Percentiles rank a stretch among this genome's conserved stretches.
These are phyloP conservation scores for Chydorus sphaericus DNA, from an alignment of 2,888 invertebrate genomes.

Conservation along the genomic window DNA sequence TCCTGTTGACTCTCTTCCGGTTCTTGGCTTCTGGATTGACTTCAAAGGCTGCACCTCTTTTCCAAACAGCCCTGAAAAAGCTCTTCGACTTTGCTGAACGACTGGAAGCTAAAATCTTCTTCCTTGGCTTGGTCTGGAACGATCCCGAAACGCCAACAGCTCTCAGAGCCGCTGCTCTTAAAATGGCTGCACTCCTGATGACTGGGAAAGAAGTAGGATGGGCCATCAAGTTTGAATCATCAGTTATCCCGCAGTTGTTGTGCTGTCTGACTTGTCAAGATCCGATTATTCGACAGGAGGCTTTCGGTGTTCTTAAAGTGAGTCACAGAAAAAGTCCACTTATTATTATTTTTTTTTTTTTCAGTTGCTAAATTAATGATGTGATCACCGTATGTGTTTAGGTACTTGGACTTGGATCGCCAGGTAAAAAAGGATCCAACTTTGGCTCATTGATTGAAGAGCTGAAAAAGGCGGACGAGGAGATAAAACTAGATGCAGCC, in stretches of 20 bases:
- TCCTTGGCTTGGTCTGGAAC: constrained; percentile 1
- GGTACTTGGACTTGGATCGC: too few species aligned
- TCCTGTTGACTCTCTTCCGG: not conserved
- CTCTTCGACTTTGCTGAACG: not conserved
- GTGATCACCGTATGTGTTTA: too few species aligned
- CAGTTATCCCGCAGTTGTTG: constrained; percentile 37
- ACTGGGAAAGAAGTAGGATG: too few species aligned
- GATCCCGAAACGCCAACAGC: constrained; percentile 27
- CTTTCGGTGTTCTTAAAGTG: not conserved
- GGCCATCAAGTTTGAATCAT: constrained; percentile 21
- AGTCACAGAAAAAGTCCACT: too few species aligned
- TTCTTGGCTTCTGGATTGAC: not conserved
- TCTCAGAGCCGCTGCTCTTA: not conserved
- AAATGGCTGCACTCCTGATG: not conserved
- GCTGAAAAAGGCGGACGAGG: not conserved
- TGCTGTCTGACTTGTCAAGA: constrained; percentile 23
- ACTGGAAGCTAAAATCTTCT: not conserved
- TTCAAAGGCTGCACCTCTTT: not conserved
- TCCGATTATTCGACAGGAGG: not conserved
- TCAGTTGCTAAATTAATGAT: too few species aligned
- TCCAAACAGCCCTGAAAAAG: not conserved
- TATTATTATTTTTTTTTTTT: too few species aligned
- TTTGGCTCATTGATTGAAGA: not conserved
- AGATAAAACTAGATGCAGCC: not conserved
- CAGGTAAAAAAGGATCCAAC: too few species aligned